Evolutionary conservation across 2,888 invertebrate species (phyloP).

Genomic region (Euspilapteryx auroguttella): DNA sequence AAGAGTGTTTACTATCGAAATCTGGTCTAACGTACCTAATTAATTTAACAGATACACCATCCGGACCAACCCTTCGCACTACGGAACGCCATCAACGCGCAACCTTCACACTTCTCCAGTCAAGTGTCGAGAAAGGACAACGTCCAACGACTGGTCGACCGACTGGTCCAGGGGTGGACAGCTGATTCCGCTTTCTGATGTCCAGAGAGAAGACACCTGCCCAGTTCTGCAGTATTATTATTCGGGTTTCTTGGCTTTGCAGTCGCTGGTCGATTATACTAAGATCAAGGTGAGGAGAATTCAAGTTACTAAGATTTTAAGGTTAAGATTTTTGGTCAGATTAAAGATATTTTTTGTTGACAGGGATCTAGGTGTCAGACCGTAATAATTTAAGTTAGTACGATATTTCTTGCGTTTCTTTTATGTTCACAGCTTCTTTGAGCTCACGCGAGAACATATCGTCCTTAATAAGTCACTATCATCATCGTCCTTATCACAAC

Average conservation of each 20-base stretch:
- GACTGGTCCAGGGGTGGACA: slow-evolving; percentile 58
- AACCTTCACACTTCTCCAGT: slow-evolving; percentile 67
- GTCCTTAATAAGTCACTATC: no score
- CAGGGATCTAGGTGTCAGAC: no score
- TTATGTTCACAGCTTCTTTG: no score
- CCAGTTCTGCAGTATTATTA: slow-evolving; percentile 76
- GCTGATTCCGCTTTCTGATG: slow-evolving; percentile 51
- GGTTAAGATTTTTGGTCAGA: no score
- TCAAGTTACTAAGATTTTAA: no score
- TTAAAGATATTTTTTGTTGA: no score
- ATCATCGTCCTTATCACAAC: no score
- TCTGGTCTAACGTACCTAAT: no score
- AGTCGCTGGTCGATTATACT: slow-evolving; percentile 70
- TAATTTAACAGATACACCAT: slow-evolving; percentile 73
- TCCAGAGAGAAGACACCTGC: slow-evolving; percentile 71
- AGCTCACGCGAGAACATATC: no score
- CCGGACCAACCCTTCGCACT: slow-evolving; percentile 69
- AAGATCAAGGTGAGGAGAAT: slow-evolving; percentile 72
- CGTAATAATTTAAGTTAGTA: no score
- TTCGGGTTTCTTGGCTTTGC: slow-evolving; percentile 75
- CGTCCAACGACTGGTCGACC: slow-evolving; percentile 59
- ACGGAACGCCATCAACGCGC: slow-evolving; percentile 67
- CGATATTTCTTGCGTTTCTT: no score
- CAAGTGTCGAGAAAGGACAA: slow-evolving; percentile 66
- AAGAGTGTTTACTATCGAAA: no score